These are phyloP conservation scores for Drosophila sp. DNA, from an alignment of 1,140 invertebrate genomes.

Conservation along the genomic window DNA sequence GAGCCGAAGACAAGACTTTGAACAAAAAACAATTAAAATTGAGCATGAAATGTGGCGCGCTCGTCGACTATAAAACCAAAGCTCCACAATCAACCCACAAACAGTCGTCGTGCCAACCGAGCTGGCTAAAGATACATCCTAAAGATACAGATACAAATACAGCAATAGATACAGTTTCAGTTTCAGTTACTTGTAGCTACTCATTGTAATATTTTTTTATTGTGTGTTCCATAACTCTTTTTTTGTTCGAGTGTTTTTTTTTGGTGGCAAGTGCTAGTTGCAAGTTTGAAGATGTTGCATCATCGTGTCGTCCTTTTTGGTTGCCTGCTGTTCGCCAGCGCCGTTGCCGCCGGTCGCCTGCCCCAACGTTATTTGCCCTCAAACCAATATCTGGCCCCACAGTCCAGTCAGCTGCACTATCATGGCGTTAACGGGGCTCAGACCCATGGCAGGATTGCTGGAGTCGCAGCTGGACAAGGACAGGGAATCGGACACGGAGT, in stretches of 20 bases:
- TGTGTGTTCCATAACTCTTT: constrained; percentile 12
- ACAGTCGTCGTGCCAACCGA: constrained; percentile 22
- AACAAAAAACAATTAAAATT: constrained; percentile 76
- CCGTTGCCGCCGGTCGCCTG: constrained; percentile 35
- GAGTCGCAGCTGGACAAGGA: constrained; percentile 16
- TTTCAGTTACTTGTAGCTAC: neutral
- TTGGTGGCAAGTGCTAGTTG: constrained; percentile 6
- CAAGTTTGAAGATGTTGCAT: constrained; percentile 53
- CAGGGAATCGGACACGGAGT: neutral
- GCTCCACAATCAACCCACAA: constrained; percentile 36
- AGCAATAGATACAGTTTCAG: neutral
- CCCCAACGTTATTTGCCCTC: constrained; percentile 72
- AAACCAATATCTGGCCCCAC: constrained; percentile 63
- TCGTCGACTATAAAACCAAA: constrained; percentile 65
- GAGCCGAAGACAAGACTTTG: constrained; percentile 32
- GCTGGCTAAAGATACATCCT: neutral
- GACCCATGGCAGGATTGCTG: constrained; percentile 44
- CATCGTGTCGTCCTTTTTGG: constrained; percentile 28
- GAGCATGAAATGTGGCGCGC: constrained; percentile 47
- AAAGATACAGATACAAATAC: neutral
- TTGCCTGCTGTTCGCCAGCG: constrained; percentile 34
- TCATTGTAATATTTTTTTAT: neutral
- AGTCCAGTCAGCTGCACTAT: constrained; percentile 66
- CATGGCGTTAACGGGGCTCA: constrained; percentile 64
- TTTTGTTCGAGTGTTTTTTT: constrained; percentile 29